These are phyloP conservation scores for Phocides pigmalion DNA, from an alignment of 1,140 invertebrate species.

Conservation along the genomic window DNA sequence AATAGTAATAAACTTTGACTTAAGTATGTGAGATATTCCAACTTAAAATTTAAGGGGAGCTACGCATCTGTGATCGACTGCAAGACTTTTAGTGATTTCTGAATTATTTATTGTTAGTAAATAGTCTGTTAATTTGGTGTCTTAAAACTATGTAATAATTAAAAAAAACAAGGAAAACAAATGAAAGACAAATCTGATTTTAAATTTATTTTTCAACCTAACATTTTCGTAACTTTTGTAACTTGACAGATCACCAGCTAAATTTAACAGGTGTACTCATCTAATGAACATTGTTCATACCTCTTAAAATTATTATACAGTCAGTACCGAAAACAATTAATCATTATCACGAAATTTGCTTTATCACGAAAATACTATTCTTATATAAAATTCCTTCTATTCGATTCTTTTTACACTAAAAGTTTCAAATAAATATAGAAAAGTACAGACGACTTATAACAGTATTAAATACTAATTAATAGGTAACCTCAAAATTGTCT, in stretches of 20 bases:
- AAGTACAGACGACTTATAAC: conserved; percentile 26
- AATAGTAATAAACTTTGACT: too few species aligned
- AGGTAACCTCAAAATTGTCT: conserved; percentile 25
- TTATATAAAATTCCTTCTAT: conserved; percentile 80
- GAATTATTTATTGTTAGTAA: too few species aligned
- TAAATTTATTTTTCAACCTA: conserved; percentile 82
- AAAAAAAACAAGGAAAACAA: conserved; percentile 21
- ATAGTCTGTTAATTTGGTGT: too few species aligned
- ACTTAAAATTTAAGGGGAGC: too few species aligned
- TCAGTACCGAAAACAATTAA: conserved; percentile 79
- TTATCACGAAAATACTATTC: conserved; percentile 81
- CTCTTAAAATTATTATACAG: conserved; percentile 74
- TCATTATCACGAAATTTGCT: conserved; percentile 73
- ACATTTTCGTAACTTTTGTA: conserved; percentile 77
- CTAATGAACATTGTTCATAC: conserved; percentile 82
- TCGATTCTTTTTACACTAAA: conserved; percentile 63
- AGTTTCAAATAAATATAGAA: conserved; percentile 21
- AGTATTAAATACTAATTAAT: conserved; percentile 31
- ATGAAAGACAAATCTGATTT: conserved; percentile 68
- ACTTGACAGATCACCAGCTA: conserved; percentile 76
- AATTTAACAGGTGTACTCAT: conserved; percentile 72
- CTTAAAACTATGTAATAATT: background rate
- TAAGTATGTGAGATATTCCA: too few species aligned
- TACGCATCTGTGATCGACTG: too few species aligned
- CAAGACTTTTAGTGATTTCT: too few species aligned